These are phyloP conservation scores for Latheticus oryzae DNA, from an alignment of 2,888 invertebrate species.

Conservation along the genomic window DNA sequence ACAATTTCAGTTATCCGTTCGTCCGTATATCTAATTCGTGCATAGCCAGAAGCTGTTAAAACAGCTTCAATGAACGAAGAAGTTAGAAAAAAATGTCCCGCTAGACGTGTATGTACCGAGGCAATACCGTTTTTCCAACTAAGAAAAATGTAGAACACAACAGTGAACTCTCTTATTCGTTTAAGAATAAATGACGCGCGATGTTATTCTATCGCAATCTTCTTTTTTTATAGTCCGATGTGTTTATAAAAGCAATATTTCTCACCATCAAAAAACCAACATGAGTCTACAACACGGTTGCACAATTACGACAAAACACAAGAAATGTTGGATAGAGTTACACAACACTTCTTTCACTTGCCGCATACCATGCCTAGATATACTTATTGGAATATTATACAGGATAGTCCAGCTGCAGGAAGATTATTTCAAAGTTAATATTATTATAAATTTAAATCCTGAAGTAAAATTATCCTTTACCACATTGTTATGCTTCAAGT, in stretches of 20 bases:
- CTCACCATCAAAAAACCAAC: slow-evolving; percentile 18
- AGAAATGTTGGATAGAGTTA: slow-evolving; percentile 20
- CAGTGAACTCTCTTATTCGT: slow-evolving; percentile 6
- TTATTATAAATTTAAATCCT: no score
- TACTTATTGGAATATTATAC: slow-evolving; percentile 4
- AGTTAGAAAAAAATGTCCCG: slow-evolving; percentile 28
- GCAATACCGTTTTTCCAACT: slow-evolving; percentile 17
- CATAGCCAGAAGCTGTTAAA: slow-evolving; percentile 18
- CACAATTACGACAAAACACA: slow-evolving; percentile 26
- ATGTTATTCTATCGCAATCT: no score
- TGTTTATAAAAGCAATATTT: slow-evolving; percentile 10
- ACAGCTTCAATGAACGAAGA: slow-evolving; percentile 13
- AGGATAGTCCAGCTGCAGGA: no score
- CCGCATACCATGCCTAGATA: slow-evolving; percentile 19
- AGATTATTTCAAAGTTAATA: no score
- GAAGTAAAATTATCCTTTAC: no score
- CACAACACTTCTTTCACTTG: slow-evolving; percentile 24
- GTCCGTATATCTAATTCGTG: slow-evolving; percentile 12
- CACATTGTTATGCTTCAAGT: no score
- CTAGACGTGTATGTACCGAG: slow-evolving; percentile 23
- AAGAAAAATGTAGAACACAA: slow-evolving; percentile 31
- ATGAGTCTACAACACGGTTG: slow-evolving; percentile 8
- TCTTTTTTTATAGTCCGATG: slow-evolving; percentile 4
- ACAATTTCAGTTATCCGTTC: slow-evolving; percentile 10
- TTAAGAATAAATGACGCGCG: not conserved